phyloP scores from a whole-genome alignment of 1,140 invertebrate genomes.

The Dendrolimus punctatus region DNA sequence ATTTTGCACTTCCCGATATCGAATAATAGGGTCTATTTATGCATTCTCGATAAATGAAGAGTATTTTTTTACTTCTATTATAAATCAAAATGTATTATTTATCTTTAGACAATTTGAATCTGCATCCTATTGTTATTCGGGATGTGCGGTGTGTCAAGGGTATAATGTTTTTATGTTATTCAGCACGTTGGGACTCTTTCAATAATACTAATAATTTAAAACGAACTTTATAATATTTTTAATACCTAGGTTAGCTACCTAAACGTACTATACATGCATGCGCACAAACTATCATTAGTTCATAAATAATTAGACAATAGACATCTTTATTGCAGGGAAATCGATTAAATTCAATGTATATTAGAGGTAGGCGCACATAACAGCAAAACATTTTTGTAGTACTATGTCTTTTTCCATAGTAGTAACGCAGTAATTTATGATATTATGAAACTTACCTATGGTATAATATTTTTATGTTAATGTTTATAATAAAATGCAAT shows the following conservation, averaged over 20 bases:
- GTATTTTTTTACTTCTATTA: constrained; percentile 69
- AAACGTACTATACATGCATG: not conserved
- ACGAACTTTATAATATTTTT: not conserved
- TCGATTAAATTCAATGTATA: no score
- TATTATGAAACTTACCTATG: no score
- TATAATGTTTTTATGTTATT: constrained; percentile 58
- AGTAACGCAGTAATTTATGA: no score
- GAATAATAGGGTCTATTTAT: constrained; percentile 71
- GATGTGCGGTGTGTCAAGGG: constrained; percentile 67
- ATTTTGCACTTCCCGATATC: constrained; percentile 67
- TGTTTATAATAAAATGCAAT: no score
- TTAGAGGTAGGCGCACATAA: no score
- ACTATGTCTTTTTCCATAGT: no score
- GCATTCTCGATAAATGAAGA: constrained; percentile 70
- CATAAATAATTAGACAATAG: no score
- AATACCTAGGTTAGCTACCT: not conserved
- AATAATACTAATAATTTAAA: constrained; percentile 23
- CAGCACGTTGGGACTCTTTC: constrained; percentile 12
- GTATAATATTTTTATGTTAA: no score
- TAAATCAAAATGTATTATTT: constrained; percentile 73
- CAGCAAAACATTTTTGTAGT: no score
- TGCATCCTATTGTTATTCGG: constrained; percentile 69
- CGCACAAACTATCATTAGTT: no score
- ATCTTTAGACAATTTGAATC: constrained; percentile 67
- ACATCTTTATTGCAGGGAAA: no score